Evolutionary conservation across 1,140 invertebrate species (phyloP), one percentile per base, ranked within the genome.

Genomic region (Trichomalopsis sarcophagae): DNA sequence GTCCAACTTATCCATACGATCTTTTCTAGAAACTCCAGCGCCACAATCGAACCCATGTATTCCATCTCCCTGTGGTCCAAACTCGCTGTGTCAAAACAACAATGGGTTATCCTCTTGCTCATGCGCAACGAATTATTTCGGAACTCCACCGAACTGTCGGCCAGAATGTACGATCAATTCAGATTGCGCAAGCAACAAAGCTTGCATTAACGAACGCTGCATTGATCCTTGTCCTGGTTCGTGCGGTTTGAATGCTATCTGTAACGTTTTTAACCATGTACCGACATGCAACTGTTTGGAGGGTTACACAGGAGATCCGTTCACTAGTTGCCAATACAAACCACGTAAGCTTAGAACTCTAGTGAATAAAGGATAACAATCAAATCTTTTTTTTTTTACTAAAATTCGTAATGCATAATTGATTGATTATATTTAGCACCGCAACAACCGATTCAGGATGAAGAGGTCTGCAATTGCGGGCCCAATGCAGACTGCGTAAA

Each of bases 121-220:
- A 69, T 97, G 97, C 91, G 90, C 95, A 21, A 93, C 94, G 1
- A 95, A 95, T 47, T 97, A 96, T 88, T 94, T 95, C 87, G 97
- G 97, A 75, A 96, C 97, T 93, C 96, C 96, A 2, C 96, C 96
- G 89, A 94, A 96, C 90, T 97, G 96, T 90, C 92, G 95, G 89
- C 96, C 96, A 21, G 95, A 96, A 91, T 97, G 96, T 91, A 90
- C 94, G 2, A 90, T 95, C 0, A 96, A 96, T 88, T 95, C 95
- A 2, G 96, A 97, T 89, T 97, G 96, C 90, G 88, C 95, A 9
- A 94, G 95, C n/a, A 96, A 96, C 89, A 94, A 92, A 88, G 95
- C 96, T n/a, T 97, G 96, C 88, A 94, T 96, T 79, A 93, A 94
- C 87, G 94, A 95, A 86, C 96, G 95, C 90, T 97, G 96, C 88